Base-by-base conservation (phyloP, 1,140 invertebrate species). In the Drosophila fuyamai region DNA sequence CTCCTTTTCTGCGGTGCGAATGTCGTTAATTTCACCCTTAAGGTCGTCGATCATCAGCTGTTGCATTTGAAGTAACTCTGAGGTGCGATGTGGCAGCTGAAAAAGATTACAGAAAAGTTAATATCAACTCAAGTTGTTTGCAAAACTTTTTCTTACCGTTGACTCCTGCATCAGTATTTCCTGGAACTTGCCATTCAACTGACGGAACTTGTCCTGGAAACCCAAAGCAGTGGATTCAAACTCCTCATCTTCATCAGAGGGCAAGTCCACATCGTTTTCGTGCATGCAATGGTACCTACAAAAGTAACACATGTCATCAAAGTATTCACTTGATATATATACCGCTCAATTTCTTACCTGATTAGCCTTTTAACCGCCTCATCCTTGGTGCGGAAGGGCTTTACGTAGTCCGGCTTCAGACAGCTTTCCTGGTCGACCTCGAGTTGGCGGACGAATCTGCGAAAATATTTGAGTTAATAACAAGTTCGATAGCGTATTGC, bases 291-390 rank as follows among this genome's bases (percentile, higher is more conserved):
- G 97, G 93, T 97, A 98, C 58, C 92, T 92, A 58, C 1, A 23
- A 12, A 38, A 13, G 9, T 12, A 47, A 13, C 1, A 51, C 9
- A 44, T 38, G 14, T 12, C 16, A 29, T 5, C 12, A 38, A 27
- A 16, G 7, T 16, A 5, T n/a, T 1, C 1, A 16, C 2, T 8
- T 4, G 14, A 8, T 23, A 5, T 29, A 0, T 12, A 0, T 3
- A 14, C 8, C 1, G 44, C 1, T 8, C 23, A 9, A 9, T 10
- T 14, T 38, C 41, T 29, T 47, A 92, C 43, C 96, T 94, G 48
- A 97, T 94, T 12, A 98, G 93, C 50, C 97, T 93, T 83, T 96
- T 95, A 59, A 96, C 96, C 4, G 96, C 97, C 92, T 98, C 97
- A 50, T 94, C 94, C 76, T 95, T 95, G 62, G 76, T 94, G 94